Evolutionary conservation across 2,797 vertebrate genomes (phyloP), one percentile per base, ranked within the genome.

Genomic region (Ibycter americanus): DNA sequence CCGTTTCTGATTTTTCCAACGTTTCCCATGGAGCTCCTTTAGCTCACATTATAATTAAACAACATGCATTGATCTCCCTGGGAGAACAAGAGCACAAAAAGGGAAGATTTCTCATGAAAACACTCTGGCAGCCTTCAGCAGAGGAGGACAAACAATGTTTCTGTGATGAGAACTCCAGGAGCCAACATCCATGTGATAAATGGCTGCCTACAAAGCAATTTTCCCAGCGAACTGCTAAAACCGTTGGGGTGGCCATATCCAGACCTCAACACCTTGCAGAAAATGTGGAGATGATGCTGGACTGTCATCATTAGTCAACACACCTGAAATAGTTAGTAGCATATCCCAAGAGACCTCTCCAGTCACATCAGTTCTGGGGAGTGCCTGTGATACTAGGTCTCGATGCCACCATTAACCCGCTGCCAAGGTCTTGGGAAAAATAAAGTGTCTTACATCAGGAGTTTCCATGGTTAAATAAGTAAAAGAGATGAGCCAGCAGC

Each of bases 401-500:
- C 26, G 25, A 47, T 74, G 56, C 12, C 51, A 87, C 38, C 19
- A 15, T 42, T 44, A 59, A 40, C 34, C 38, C 51, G 36, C 40
- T 61, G 11, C 66, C 56, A 90, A 79, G 42, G 42, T 80, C 70
- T 51, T 52, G 27, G 83, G 13, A 78, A 94, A 96, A 90, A 56
- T 27, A 83, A 94, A 34, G 44, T 44, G 36, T 77, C 42, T 81
- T 87, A 38, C 44, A 49, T 12, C 8, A 58, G 84, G 73, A 58
- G 83, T 62, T 83, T 88, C 52, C 65, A 77, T 40, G 70, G 63
- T 81, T 97, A 96, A 97, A 97, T 89, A 94, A 96, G 93, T 68
- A 90, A 85, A 96, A 95, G 29, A 83, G 83, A 85, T 91, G 94
- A 97, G 82, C 46, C 68, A 96, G 66, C 91, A 97, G 88, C 80